phyloP scores from a whole-genome alignment of 64 coral and sea anemone species.

The Stichodactyla helianthus region DNA sequence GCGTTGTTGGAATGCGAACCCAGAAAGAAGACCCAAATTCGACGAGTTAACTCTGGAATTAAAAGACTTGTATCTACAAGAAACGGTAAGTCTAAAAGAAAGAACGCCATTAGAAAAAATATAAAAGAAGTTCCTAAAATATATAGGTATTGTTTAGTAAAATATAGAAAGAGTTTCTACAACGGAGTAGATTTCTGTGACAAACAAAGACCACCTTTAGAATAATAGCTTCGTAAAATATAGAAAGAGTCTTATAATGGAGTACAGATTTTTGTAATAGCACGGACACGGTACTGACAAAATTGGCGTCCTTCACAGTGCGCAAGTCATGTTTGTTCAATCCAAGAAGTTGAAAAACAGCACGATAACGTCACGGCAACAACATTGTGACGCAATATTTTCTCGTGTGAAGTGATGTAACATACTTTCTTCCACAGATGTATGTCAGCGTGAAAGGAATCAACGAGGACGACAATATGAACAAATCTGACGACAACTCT shows the following conservation, averaged over 20 bases:
- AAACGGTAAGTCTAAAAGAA: constrained; percentile 26
- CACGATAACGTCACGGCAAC: too few species aligned
- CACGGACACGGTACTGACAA: too few species aligned
- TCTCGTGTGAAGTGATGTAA: too few species aligned
- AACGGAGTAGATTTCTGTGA: neutral
- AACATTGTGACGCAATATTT: neutral
- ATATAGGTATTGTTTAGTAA: too few species aligned
- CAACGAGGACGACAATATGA: neutral
- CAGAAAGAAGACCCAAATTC: constrained; percentile 25
- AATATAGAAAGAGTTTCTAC: neutral
- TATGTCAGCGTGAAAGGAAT: neutral
- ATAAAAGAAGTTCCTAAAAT: too few species aligned
- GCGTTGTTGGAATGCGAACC: constrained; percentile 53
- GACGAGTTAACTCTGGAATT: constrained; percentile 28
- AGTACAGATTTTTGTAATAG: too few species aligned
- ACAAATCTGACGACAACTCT: neutral
- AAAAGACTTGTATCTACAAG: constrained; percentile 20
- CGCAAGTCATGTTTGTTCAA: too few species aligned
- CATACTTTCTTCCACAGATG: neutral
- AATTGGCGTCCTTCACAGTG: too few species aligned
- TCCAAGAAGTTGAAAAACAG: too few species aligned
- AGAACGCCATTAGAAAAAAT: neutral
- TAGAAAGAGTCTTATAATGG: too few species aligned
- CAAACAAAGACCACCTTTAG: too few species aligned
- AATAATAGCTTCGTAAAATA: too few species aligned